Conservation (phyloP, 2,797 vertebrate species). For the Enteromius thamalakanensis region DNA sequence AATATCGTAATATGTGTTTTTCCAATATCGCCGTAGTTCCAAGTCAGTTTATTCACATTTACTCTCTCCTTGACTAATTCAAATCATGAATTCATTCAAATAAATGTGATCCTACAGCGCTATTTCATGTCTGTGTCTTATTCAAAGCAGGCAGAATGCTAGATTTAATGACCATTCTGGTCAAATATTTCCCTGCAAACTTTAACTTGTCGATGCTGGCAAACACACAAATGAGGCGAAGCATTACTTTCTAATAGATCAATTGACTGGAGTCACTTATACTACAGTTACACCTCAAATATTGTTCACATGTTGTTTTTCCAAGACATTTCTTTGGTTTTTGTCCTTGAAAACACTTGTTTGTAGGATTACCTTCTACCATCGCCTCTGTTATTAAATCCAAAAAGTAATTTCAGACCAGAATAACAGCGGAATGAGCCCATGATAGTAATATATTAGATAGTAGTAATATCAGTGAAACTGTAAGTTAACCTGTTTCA, state of each 20-base stretch:
- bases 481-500: background rate
- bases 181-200: background rate
- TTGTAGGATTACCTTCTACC: background rate
- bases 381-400: background rate
- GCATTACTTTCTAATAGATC: background rate
- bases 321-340: background rate
- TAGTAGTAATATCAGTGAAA: background rate
- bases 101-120: background rate
- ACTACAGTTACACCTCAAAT: background rate
- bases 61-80: background rate
- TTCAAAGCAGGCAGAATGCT: background rate
- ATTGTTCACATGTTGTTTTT: background rate
- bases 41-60: background rate
- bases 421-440: background rate
- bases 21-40: background rate
- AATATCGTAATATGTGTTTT: too few relatives aligned
- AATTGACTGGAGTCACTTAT: background rate
- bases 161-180: background rate
- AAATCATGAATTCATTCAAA: background rate
- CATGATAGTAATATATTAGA: background rate
- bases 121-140: background rate
- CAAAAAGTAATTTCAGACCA: background rate
- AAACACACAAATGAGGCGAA: background rate
- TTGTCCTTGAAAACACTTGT: background rate
- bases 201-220: too few relatives aligned